phyloP scores from a whole-genome alignment of 2,888 invertebrate species.

The Trypoxylon attenuatum region DNA sequence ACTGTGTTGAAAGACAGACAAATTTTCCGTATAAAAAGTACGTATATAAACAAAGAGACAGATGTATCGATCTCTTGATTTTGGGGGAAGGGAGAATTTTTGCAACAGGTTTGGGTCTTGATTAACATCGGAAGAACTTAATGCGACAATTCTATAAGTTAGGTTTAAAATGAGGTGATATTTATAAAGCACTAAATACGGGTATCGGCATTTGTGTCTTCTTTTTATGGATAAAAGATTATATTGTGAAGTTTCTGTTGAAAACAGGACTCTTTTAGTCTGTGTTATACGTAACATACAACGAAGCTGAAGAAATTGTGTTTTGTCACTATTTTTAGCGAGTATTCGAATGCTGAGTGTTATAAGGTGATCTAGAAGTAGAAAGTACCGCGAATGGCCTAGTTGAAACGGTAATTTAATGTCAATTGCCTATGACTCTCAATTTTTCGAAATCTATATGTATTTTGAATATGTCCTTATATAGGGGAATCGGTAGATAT shows the following conservation, averaged over 20 bases:
- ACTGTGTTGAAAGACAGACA: slow-evolving; percentile 51
- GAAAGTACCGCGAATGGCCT: no score
- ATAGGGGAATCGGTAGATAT: no score
- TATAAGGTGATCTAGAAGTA: no score
- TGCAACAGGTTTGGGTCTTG: slow-evolving; percentile 12
- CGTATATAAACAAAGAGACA: slow-evolving; percentile 9
- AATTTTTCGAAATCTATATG: slow-evolving; percentile 11
- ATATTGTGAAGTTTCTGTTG: no score
- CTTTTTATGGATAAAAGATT: slow-evolving; percentile 12
- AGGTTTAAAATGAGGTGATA: slow-evolving; percentile 12
- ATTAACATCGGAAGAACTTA: slow-evolving; percentile 11
- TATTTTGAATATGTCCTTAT: slow-evolving; percentile 14
- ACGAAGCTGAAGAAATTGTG: no score
- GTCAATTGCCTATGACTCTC: slow-evolving; percentile 29
- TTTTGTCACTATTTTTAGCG: no score
- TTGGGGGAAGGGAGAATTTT: slow-evolving; percentile 11
- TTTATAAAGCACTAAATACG: slow-evolving; percentile 39
- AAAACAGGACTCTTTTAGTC: no score
- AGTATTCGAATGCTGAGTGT: no score
- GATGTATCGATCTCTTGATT: no score
- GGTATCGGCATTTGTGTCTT: slow-evolving; percentile 38
- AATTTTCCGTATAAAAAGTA: slow-evolving; percentile 34
- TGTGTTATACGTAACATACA: no score
- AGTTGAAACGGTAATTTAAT: slow-evolving; percentile 9
- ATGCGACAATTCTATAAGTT: slow-evolving; percentile 17